Percentiles rank a stretch among this genome's conserved stretches.
Conservation (phyloP, 2,113 vertebrate genomes). For the Phaethon lepturus region DNA sequence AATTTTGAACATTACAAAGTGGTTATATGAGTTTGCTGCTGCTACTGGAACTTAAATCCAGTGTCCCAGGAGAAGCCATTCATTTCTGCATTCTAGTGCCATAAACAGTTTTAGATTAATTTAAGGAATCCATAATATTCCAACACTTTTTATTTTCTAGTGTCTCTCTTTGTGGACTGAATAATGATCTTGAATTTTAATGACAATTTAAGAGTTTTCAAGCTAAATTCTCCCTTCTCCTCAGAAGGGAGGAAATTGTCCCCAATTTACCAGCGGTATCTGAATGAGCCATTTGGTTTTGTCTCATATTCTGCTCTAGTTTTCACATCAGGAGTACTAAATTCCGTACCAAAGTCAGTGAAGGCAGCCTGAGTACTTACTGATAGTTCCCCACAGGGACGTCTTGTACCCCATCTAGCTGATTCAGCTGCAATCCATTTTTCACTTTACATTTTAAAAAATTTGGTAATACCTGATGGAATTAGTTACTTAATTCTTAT, state of each 20-base stretch:
- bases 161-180: neutral
- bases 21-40: neutral
- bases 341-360: neutral
- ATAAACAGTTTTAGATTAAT: neutral
- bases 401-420: neutral
- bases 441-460: constrained; percentile 16
- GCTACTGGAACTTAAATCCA: neutral
- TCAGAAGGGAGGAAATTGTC: neutral
- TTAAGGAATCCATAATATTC: neutral
- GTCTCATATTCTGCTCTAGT: neutral
- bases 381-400: neutral
- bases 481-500: constrained; percentile 14
- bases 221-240: neutral
- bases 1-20: neutral
- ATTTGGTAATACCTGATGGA: constrained; percentile 31
- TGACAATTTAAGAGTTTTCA: neutral
- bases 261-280: neutral
- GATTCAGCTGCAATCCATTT: neutral
- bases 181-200: constrained; percentile 1
- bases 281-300: neutral
- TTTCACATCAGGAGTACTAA: neutral
- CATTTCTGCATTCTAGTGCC: neutral
- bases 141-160: neutral
- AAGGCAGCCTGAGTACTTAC: neutral
- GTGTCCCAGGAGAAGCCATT: neutral